Base-by-base conservation (phyloP, 2,797 vertebrate genomes). In the Alcedo quadribrachys region DNA sequence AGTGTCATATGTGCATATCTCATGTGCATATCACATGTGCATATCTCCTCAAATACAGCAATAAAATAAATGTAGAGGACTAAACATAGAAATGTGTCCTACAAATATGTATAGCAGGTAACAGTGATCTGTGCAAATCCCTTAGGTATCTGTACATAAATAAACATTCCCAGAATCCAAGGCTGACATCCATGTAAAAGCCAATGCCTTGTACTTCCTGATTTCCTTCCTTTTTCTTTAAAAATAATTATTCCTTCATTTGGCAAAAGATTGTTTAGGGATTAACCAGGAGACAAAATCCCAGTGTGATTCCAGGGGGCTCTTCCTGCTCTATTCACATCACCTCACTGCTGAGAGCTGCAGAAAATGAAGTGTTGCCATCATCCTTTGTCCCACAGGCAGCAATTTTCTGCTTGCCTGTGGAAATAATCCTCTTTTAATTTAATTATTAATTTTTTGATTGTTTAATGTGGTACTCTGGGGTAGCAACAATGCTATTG, bases 391-490 rank as follows among this genome's bases (percentile, higher is more conserved):
- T 95, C 85, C 85, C 86, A 54, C 63, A 88, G 91, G 87, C 84
- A 85, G 82, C 90, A 78, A 86, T 97, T 90, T 96, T 93, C 81
- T 94, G 66, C 85, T 90, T 91, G 88, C 88, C 85, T 94, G 86
- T 81, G 79, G 92, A 96, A 94, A 93, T 94, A 96, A 95, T 95
- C 92, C 92, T 95, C 71, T 93, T 96, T 94, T 95, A 95, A 96
- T 95, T 94, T 94, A 96, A 96, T 97, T 96, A 95, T 94, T 96
- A 77, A 73, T 89, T 94, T 95, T 96, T 89, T 83, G 91, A 74
- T 96, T 93, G 90, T 95, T 96, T 91, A 95, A 90, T 87, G 76
- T 62, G 54, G 46, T 80, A 74, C 65, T 89, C 77, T 24, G 60
- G 88, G 82, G 74, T 50, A 67, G 50, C 50, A 84, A 73, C 46